These are phyloP conservation scores for Cyclopterus lumpus DNA, from an alignment of 2,797 vertebrate genomes.

Conservation along the genomic window DNA sequence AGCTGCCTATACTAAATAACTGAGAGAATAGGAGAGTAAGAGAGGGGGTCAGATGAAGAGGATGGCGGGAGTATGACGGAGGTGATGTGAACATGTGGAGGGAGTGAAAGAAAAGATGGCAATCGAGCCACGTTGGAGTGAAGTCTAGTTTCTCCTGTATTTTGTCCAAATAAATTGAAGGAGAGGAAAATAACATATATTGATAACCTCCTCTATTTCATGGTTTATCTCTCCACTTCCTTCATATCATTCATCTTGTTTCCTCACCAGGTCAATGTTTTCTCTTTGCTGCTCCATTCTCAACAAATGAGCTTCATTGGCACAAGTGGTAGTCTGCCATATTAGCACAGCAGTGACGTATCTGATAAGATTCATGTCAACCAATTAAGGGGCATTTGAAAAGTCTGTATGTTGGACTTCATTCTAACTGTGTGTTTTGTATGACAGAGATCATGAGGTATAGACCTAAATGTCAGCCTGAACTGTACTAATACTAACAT, in stretches of 20 bases:
- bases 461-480: neutral
- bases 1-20: slow-evolving; percentile 58
- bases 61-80: slow-evolving; percentile 15
- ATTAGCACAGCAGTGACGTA: neutral
- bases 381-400: neutral
- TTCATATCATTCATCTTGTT: neutral
- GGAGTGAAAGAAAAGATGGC: slow-evolving; percentile 5
- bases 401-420: neutral
- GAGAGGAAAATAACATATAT: neutral
- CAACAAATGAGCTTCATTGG: slow-evolving; percentile 1
- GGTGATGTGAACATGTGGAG: slow-evolving; percentile 8
- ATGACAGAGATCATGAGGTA: neutral
- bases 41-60: slow-evolving; percentile 47
- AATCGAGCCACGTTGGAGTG: neutral
- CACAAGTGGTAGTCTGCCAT: neutral
- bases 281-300: neutral
- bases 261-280: neutral
- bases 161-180: slow-evolving; percentile 3
- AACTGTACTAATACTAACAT: neutral
- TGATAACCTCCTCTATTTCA: neutral
- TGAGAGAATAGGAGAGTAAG: slow-evolving; percentile 20
- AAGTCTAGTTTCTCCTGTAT: neutral
- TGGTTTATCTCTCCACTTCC: slow-evolving; percentile 5
- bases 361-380: neutral
- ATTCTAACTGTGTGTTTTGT: neutral